A percentile compares a stretch with the other conserved stretches of the same genome.
These are phyloP conservation scores for Crotalus viridis DNA, from an alignment of 2,113 vertebrate species.

Conservation along the genomic window DNA sequence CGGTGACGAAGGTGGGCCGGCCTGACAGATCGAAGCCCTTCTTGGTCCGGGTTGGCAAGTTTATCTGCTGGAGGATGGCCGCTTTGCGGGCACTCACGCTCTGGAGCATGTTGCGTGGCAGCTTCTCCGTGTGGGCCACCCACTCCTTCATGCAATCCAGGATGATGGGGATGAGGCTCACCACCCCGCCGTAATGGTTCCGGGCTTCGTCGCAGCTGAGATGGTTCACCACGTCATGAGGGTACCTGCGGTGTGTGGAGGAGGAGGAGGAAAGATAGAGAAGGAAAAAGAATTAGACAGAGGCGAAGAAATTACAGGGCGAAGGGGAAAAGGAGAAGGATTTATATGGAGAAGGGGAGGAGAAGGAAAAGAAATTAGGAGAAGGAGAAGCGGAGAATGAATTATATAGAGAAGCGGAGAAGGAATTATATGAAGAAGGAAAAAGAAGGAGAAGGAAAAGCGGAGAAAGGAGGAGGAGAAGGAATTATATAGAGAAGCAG, in stretches of 20 bases:
- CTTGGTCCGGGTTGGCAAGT: not conserved
- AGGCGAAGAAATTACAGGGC: too few relatives aligned
- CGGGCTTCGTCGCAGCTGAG: conserved; percentile 78
- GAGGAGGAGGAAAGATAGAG: not conserved
- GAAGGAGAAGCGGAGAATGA: too few relatives aligned
- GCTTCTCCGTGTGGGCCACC: conserved; percentile 62
- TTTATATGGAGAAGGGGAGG: too few relatives aligned
- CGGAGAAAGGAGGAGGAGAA: too few relatives aligned
- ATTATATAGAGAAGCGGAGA: too few relatives aligned
- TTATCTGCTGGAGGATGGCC: not conserved
- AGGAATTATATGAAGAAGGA: too few relatives aligned
- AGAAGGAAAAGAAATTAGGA: too few relatives aligned
- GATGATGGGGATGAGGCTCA: conserved; percentile 76
- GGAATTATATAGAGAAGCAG: too few relatives aligned
- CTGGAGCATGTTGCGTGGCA: conserved; percentile 35
- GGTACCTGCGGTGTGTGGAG: conserved; percentile 66
- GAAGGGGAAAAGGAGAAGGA: too few relatives aligned
- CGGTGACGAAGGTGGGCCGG: not conserved
- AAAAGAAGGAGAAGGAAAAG: too few relatives aligned
- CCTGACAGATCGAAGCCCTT: not conserved
- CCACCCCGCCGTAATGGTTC: conserved; percentile 76
- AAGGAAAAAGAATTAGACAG: too few relatives aligned
- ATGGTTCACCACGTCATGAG: conserved; percentile 75
- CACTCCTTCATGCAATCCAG: conserved; percentile 71
- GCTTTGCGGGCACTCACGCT: conserved; percentile 52